These are phyloP conservation scores for Engystomops pustulosus DNA, from an alignment of 2,113 vertebrate species.

Conservation along the genomic window DNA sequence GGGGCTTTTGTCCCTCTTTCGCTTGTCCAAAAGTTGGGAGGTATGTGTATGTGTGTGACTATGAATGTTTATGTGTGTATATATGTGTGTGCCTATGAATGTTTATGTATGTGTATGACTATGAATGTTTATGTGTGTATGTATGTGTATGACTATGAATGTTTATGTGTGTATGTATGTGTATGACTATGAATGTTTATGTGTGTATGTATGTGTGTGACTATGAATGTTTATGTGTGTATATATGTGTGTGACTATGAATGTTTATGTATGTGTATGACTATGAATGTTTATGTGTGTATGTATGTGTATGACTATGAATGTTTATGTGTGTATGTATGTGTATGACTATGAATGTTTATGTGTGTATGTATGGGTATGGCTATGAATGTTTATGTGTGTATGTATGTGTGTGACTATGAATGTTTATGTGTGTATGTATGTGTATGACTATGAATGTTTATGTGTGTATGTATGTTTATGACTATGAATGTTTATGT, in stretches of 20 bases:
- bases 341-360: too few species aligned
- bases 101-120: not conserved
- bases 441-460: not conserved
- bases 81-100: too few species aligned
- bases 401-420: not conserved
- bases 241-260: not conserved
- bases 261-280: not conserved
- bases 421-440: not conserved
- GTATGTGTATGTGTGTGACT: not conserved
- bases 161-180: not conserved
- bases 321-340: not conserved
- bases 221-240: not conserved
- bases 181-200: not conserved
- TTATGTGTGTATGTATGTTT: not conserved
- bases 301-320: not conserved
- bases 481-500: too few species aligned
- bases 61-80: not conserved
- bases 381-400: not conserved
- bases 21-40: too few species aligned
- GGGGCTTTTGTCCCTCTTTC: too few species aligned
- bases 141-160: not conserved
- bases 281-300: not conserved
- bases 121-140: not conserved
- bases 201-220: not conserved
- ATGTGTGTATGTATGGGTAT: not conserved